phyloP scores from a whole-genome alignment of 2,797 vertebrate species.

The Lepus oiostolus region DNA sequence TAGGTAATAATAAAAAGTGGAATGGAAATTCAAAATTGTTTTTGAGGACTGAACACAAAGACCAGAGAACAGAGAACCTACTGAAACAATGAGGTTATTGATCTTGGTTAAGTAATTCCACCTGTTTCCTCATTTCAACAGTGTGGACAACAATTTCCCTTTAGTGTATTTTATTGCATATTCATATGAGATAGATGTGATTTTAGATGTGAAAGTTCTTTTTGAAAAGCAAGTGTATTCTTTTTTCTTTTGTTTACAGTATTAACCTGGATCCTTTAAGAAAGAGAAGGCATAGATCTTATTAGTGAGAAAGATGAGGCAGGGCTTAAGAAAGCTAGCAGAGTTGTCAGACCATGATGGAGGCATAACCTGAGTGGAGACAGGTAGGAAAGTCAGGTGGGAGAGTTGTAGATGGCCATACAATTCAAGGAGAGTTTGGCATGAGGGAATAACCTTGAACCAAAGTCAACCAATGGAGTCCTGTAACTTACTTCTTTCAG shows the following conservation, averaged over 20 bases:
- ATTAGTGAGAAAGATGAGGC: not conserved
- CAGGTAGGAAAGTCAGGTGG: not conserved
- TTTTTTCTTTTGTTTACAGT: constrained; percentile 11
- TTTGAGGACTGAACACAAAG: not conserved
- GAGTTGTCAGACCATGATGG: not conserved
- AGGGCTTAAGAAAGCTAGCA: not conserved
- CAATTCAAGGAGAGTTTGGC: not conserved
- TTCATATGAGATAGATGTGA: constrained; percentile 36
- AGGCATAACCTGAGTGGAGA: not conserved
- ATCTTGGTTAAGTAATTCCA: not conserved
- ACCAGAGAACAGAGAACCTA: constrained; percentile 1
- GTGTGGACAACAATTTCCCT: not conserved
- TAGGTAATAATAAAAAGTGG: not conserved
- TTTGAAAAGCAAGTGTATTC: not conserved
- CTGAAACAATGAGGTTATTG: not conserved
- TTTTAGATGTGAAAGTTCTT: constrained; percentile 8
- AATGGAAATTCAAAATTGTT: not conserved
- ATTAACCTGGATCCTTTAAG: not conserved
- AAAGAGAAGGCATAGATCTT: constrained; percentile 24
- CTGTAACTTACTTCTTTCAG: not conserved
- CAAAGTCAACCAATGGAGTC: not conserved
- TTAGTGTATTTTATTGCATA: not conserved
- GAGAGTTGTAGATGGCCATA: not conserved
- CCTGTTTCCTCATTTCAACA: constrained; percentile 34
- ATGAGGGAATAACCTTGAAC: not conserved